Base-by-base conservation (phyloP, 2,113 vertebrate species). In the Eulemur macaco region DNA sequence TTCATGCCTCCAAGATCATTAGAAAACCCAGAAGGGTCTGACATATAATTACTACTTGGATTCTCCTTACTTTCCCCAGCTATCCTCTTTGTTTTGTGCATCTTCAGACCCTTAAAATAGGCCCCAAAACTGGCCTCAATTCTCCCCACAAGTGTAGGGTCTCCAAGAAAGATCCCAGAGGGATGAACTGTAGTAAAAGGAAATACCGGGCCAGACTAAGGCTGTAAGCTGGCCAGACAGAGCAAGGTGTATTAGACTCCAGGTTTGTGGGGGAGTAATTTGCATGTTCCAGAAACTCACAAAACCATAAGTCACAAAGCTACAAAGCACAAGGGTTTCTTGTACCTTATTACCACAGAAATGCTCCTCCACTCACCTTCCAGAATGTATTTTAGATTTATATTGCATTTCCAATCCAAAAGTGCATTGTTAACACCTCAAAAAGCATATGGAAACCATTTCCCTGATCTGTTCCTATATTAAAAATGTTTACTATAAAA, bases 381-480 rank as follows among this genome's bases (percentile, higher is more conserved):
- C 85, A 96, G 73, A 95, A 90, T 71, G 80, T 58, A 95, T 63
- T 90, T 97, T 77, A 94, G 37, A 81, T 60, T 95, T 97, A 95
- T 85, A 96, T 87, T 96, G 91, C 94, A 95, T 76, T 98, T 91
- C 82, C 96, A 97, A 93, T 77, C 94, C 89, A 96, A 95, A 89
- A 97, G 78, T 91, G 80, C 60, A 95, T 96, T 97, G 95, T 97
- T 94, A 96, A 91, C 73, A 98, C 56, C 91, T 98, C 85, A 93
- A 82, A 64, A 80, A 77, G 86, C 96, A 97, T 95, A 97, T 96
- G 94, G 96, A 97, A 97, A n/a, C 23, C 93, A 97, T 77, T 96
- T 95, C 92, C 86, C 56, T 96, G 93, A 97, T 95, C 92, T 63
- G 63, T 86, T 96, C 76, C 89, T 86, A 94, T 68, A 96, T 96